Base-by-base conservation (phyloP, 2,888 invertebrate genomes). In the Epirrhoe alternata region DNA sequence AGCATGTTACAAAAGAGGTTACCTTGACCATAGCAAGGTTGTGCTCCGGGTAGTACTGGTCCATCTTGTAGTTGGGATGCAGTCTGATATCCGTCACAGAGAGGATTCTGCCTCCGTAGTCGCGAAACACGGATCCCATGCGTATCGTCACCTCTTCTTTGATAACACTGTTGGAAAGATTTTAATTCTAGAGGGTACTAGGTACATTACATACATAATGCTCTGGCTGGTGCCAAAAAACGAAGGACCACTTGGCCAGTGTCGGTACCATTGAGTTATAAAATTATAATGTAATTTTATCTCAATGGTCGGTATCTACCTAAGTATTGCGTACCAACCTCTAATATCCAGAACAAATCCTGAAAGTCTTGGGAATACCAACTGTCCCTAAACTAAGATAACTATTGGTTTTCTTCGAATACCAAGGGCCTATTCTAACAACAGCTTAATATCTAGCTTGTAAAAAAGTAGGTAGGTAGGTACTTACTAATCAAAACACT, bases 31-130 rank as follows among this genome's bases (percentile, higher is more conserved):
- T 83, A 5, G 93, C 93, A 14, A 93, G 74, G 65, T 93, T 92
- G 59, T 92, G 92, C 70, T 93, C 92, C 1, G 93, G 93, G 60
- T 93, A 93, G 74, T 92, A 93, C 70, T 88, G 89, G 64, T 90
- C 88, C 79, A 88, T 85, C 67, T 73, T 86, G 73, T 93, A 93
- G 35, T 84, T 82, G 0, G 93, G 93, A 67, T 93, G 93, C n/a
- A 88, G 73, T 53, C 72, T 73, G 64, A 93, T 87, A 0, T 90
- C 87, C 0, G 76, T 62, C 0, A 86, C 89, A 0, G 91, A 79
- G 6, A 90, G 69, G 31, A 93, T 82, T 49, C 77, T 73, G 0
- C 93, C 93, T 0, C 93, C 93, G 54, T 81, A 92, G 71, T 93
- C 92, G 33, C 92, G 74, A 73, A 91, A 93, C 6, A 93, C 92